Base-by-base conservation (phyloP, 2,888 invertebrate genomes). In the Nymphalis polychloros region DNA sequence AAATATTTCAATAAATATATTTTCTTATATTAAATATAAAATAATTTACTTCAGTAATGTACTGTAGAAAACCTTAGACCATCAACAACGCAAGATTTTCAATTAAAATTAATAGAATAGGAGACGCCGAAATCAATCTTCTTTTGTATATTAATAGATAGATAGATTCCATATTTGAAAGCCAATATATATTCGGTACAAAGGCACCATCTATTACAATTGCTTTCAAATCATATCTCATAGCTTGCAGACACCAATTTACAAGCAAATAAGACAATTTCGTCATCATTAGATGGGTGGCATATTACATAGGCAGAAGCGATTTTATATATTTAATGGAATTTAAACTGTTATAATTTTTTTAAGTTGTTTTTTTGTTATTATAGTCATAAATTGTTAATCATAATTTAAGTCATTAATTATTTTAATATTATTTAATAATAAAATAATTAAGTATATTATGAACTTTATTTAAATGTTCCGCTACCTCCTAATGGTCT, bases 201-300 rank as follows among this genome's bases (percentile, higher is more conserved):
- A 70, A 63, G 64, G 55, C 68, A 46, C 63, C 70, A 70, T 69
- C 71, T 59, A 64, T 68, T 68, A 73, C 64, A 71, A 67, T 73
- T 69, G 68, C 72, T 67, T 64, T 69, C 66, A 69, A 73, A 73
- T 73, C 72, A 73, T 75, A 75, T 75, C 75, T 73, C 72, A 69
- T 67, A 69, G 73, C 68, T 71, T 67, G 71, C 75, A 76, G 77
- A 73, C 78, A 76, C 73, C 75, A 79, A 79, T 78, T 77, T 77
- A 76, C 77, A 76, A 77, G 75, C 76, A 81, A 81, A 79, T 79
- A 80, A 79, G 77, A 74, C 77, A 76, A 76, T 77, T 72, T 77
- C 75, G 77, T 75, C 76, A 75, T 75, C 71, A 73, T 73, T 73
- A 76, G 52, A 23, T 49, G 41, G 20, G 17, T 47, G 13, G 7